Evolutionary conservation across 2,888 invertebrate species (phyloP), one percentile per base, ranked within the genome.

Genomic region (Cheilosia scutellata): DNA sequence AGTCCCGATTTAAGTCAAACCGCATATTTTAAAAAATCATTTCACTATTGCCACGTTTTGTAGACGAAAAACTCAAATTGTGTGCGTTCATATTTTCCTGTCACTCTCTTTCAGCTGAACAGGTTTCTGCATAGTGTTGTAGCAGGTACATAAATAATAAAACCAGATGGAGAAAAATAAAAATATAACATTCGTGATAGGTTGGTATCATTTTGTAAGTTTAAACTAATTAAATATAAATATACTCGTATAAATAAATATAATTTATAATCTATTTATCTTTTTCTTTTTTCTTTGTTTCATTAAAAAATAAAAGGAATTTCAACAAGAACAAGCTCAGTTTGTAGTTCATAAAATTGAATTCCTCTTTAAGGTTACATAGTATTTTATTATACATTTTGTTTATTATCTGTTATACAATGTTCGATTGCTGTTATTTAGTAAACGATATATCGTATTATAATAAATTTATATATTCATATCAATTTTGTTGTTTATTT

Each of bases 221-320:
- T 20, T 65, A 47, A 65, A 65, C 37, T 66, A 66, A 49, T 60
- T 51, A 49, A 37, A 65, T 29, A 65, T 37, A 44, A 51, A 33
- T 33, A 68, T 65, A 13, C 13, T n/a, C 6, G 16, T 47, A 66
- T 76, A 76, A 76, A 68, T 76, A 76, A 76, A 68, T 76, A 76
- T 16, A 53, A 51, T 58, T 60, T 33, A 27, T 55, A 60, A 40
- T 58, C 20, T 20, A 20, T 20, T 20, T 20, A 20, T 20, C 25
- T 40, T 58, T 29, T 60, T 40, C 5, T 49, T 53, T n/a, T n/a
- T n/a, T n/a, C n/a, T n/a, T 31, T 20, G 31, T 20, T 71, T 71
- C 40, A 40, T 47, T 55, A 75, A 16, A 66, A 55, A 76, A 66
- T 65, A 31, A 60, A 47, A 60, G 31, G 37, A 62, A 25, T 42